Evolutionary conservation across 2,888 invertebrate genomes (phyloP).

Genomic region (Melinaea marsaeus): DNA sequence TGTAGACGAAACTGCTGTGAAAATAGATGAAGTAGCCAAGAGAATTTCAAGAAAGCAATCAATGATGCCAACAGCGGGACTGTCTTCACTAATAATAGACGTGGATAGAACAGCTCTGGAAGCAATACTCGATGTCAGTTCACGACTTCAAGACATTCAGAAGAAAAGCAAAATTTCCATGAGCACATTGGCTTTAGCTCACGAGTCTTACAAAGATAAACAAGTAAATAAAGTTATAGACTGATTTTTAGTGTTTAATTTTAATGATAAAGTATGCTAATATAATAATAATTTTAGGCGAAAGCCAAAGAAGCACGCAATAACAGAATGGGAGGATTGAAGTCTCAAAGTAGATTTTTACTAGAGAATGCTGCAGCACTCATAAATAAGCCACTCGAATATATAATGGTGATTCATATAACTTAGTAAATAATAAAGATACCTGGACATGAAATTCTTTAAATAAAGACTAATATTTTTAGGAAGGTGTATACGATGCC

Average conservation of each 20-base stretch:
- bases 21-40: conserved; percentile 41
- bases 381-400: conserved; percentile 72
- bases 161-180: conserved; percentile 63
- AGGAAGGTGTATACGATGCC: conserved; percentile 84
- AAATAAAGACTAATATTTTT: conserved; percentile 32
- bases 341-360: conserved; percentile 80
- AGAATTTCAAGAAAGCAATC: conserved; percentile 43
- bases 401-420: conserved; percentile 68
- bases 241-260: conserved; percentile 46
- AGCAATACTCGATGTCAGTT: conserved; percentile 64
- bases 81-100: conserved; percentile 42
- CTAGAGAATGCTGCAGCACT: conserved; percentile 81
- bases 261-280: conserved; percentile 8
- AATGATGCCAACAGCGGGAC: conserved; percentile 30
- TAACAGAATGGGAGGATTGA: conserved; percentile 64
- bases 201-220: conserved; percentile 73
- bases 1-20: conserved; percentile 41
- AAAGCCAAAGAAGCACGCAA: conserved; percentile 80
- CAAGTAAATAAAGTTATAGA: conserved; percentile 62
- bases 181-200: conserved; percentile 61
- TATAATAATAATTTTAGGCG: conserved; percentile 59
- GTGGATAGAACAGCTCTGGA: conserved; percentile 65
- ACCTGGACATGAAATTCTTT: background rate
- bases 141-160: conserved; percentile 59
- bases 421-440: background rate